A percentile compares a stretch with the other conserved stretches of the same genome.
Evolutionary conservation across 2,113 vertebrate species (phyloP).

Genomic region (Psilopogon haemacephalus): DNA sequence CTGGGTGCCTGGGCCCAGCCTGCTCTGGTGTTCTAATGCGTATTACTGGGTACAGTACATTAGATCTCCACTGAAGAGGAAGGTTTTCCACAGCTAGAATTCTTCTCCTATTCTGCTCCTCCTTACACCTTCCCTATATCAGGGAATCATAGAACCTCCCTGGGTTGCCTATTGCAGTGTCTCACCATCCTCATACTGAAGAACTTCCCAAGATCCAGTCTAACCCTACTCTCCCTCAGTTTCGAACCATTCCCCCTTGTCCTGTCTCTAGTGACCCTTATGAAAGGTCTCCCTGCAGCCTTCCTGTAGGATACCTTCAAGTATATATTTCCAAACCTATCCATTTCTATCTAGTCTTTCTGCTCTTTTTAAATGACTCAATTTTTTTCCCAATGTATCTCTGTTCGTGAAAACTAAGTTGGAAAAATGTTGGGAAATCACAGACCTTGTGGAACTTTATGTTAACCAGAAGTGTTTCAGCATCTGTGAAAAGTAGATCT

Average conservation of each 20-base stretch:
- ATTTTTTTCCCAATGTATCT: neutral
- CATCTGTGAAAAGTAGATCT: neutral
- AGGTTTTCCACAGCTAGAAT: neutral
- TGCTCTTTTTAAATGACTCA: neutral
- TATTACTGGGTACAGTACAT: neutral
- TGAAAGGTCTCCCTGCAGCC: too few species aligned
- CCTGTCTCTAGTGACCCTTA: too few species aligned
- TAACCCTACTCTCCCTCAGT: too few species aligned
- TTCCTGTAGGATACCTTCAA: too few species aligned
- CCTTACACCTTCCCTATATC: neutral
- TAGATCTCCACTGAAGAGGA: neutral
- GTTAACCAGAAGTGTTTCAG: neutral
- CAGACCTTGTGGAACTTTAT: neutral
- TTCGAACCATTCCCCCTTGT: too few species aligned
- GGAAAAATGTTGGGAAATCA: neutral
- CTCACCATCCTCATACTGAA: too few species aligned
- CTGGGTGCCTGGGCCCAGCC: neutral
- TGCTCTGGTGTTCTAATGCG: neutral
- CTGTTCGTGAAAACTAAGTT: neutral
- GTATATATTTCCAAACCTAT: neutral
- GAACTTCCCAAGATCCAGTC: too few species aligned
- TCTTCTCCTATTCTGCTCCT: neutral
- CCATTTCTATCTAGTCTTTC: neutral
- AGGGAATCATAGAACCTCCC: too few species aligned
- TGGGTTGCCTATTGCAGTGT: too few species aligned